Evolutionary conservation across 1,140 invertebrate genomes (phyloP).

Genomic region (Drosophila truncata): DNA sequence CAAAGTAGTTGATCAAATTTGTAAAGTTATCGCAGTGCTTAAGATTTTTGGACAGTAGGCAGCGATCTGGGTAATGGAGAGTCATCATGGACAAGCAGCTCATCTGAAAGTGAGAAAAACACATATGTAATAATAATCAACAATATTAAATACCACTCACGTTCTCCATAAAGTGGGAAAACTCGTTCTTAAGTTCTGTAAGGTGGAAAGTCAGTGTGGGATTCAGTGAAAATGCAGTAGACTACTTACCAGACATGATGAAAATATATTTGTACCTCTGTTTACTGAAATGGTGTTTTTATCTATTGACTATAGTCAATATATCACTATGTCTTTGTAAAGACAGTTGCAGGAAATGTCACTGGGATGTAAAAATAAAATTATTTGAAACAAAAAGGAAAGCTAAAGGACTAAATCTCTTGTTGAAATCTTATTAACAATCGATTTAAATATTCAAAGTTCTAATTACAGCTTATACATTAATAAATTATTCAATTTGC

Average conservation of each 20-base stretch:
- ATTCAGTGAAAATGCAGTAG: not conserved
- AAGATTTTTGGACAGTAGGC: conserved; percentile 21
- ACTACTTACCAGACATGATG: not conserved
- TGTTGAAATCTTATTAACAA: too few species aligned
- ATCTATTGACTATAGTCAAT: not conserved
- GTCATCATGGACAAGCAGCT: conserved; percentile 46
- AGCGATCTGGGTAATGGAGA: conserved; percentile 32
- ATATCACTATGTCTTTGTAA: too few species aligned
- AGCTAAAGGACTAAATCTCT: too few species aligned
- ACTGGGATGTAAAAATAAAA: too few species aligned
- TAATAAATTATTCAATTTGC: too few species aligned
- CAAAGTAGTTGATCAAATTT: conserved; percentile 51
- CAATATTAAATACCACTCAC: not conserved
- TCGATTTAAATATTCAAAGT: too few species aligned
- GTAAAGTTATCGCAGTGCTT: conserved; percentile 25
- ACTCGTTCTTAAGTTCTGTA: not conserved
- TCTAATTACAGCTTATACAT: too few species aligned
- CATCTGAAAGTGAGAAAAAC: conserved; percentile 11
- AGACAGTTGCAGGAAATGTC: not conserved
- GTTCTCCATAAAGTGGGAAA: not conserved
- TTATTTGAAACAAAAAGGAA: too few species aligned
- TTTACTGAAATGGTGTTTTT: not conserved
- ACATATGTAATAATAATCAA: too few species aligned
- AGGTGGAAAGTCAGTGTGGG: too few species aligned
- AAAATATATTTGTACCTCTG: not conserved